Evolutionary conservation across 2,888 invertebrate species (phyloP).

Genomic region (Meiosimyza decipiens): DNA sequence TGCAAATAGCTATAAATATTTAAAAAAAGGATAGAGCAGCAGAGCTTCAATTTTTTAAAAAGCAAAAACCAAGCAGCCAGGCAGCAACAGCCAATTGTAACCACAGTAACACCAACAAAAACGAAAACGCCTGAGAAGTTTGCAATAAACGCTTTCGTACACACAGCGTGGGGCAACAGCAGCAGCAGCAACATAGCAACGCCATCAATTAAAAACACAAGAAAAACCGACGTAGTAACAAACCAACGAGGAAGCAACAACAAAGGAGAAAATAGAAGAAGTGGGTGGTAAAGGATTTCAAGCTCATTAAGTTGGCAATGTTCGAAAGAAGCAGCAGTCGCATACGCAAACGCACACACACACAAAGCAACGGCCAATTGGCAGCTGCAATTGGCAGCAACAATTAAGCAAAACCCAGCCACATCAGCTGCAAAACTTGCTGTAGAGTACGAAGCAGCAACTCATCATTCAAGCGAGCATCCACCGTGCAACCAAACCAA

Average conservation of each 20-base stretch:
- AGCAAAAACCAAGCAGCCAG: not conserved
- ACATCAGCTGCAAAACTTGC: not conserved
- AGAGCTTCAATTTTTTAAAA: not conserved
- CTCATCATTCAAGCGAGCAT: conserved; percentile 12
- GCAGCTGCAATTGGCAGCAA: conserved; percentile 31
- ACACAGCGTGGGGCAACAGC: conserved; percentile 6
- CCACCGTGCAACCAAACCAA: not conserved
- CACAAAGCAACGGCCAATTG: not conserved
- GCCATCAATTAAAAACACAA: conserved; percentile 22
- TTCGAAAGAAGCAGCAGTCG: conserved; percentile 3
- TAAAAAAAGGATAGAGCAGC: not conserved
- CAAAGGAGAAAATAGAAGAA: not conserved
- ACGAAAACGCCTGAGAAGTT: too few species aligned
- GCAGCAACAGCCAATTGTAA: not conserved
- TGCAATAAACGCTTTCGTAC: too few species aligned
- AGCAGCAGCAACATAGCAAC: conserved; percentile 15
- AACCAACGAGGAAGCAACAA: not conserved
- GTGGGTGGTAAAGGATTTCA: too few species aligned
- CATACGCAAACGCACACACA: not conserved
- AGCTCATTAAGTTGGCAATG: not conserved
- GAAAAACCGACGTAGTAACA: not conserved
- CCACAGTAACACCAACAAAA: not conserved
- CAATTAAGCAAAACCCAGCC: conserved; percentile 23
- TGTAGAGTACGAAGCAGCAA: conserved; percentile 2
- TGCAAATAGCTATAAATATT: conserved; percentile 2